Base-by-base conservation (phyloP, 1,140 invertebrate species). In the Drosophila kurseongensis region DNA sequence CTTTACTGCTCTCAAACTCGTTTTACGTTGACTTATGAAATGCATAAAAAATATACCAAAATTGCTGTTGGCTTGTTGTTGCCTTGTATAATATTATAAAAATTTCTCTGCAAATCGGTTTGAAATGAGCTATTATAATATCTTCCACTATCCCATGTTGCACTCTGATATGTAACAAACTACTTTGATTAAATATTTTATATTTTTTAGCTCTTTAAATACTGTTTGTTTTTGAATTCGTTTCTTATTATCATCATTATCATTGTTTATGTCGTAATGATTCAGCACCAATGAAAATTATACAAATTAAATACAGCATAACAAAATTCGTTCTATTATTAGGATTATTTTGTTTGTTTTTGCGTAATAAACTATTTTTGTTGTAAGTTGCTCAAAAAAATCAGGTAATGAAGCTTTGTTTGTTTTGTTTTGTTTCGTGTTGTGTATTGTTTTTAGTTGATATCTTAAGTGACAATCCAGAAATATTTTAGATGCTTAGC, bases 381-480 rank as follows among this genome's bases (percentile, higher is more conserved):
- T 68, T 77, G 52, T 58, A 66, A 75, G 80, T 83, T 73, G 63
- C 75, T 88, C 75, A 86, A 76, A 83, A 88, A 76, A 89, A 89
- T 89, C 84, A 89, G 84, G 84, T 89, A 89, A 89, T 89, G 60
- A 89, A 89, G 84, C 84, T 65, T 86, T 79, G 68, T 86, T 78
- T 86, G 50, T 78, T 69, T 78, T 86, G 50, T 78, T 69, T 88
- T 74, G 72, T 76, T 75, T 66, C 18, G 40, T 75, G 58, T 65
- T 65, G 35, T 52, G 40, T 57, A 40, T 47, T 38, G 27, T 44
- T n/a, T 65, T 50, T 63, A 62, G 69, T 62, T 32, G 32, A 27
- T 56, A 56, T 55, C 29, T 63, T 63, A 74, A 41, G n/a, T 75
- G 59, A 65, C 47, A 50, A 42, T 58, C 32, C 29, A 71, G 16